phyloP scores from a whole-genome alignment of 2,888 invertebrate species.

The Ophion costatus region DNA sequence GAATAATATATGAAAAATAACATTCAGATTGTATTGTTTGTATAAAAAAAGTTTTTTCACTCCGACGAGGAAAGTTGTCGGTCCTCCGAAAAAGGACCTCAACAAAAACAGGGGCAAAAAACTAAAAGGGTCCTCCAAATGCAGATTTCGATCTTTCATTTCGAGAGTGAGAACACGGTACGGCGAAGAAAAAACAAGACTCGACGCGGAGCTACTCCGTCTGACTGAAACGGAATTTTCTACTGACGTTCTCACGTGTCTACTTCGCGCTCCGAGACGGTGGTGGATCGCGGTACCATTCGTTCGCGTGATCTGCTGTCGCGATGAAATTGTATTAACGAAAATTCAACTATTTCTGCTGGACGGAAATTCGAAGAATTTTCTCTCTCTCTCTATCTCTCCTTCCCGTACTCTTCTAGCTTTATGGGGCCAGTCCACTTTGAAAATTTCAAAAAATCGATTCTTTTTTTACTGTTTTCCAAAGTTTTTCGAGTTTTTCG shows the following conservation, averaged over 20 bases:
- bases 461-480: too few relatives aligned
- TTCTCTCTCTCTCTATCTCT: not conserved
- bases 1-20: not conserved
- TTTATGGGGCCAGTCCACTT: too few relatives aligned
- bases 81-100: not conserved
- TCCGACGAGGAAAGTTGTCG: not conserved
- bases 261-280: not conserved
- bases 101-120: not conserved
- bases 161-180: not conserved
- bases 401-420: not conserved
- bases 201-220: not conserved
- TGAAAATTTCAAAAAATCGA: too few relatives aligned
- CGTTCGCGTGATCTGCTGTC: conserved; percentile 3
- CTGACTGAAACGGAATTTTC: conserved; percentile 25
- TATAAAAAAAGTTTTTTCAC: not conserved
- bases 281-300: not conserved
- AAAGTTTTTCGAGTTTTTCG: too few relatives aligned
- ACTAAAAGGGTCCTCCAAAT: not conserved
- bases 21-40: not conserved
- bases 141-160: not conserved
- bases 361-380: not conserved
- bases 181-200: not conserved
- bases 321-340: not conserved
- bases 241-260: conserved; percentile 16
- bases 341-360: not conserved